These are phyloP conservation scores for Hyaena hyaena DNA, from an alignment of 2,113 vertebrate species.

Conservation along the genomic window DNA sequence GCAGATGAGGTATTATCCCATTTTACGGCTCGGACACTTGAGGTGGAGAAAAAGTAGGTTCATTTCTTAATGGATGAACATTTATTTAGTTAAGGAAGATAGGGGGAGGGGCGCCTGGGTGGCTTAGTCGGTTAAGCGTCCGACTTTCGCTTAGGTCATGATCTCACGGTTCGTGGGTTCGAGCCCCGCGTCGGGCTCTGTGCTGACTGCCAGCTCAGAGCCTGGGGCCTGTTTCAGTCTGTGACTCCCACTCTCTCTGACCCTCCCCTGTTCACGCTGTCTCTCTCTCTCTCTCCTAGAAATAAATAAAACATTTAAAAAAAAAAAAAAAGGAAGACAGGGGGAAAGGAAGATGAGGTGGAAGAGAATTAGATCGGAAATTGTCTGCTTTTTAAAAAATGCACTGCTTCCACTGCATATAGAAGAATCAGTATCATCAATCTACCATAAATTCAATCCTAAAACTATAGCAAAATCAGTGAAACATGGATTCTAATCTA, in stretches of 20 bases:
- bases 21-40: neutral
- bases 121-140: too few species aligned
- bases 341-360: neutral
- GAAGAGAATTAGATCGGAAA: neutral
- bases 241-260: too few species aligned
- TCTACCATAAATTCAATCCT: neutral
- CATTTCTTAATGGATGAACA: neutral
- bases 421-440: neutral
- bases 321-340: neutral
- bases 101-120: too few species aligned
- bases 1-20: neutral
- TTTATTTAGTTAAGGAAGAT: neutral
- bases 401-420: neutral
- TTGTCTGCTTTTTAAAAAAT: neutral
- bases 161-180: too few species aligned
- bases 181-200: too few species aligned
- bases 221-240: too few species aligned
- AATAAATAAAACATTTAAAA: too few species aligned
- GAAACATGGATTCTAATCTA: neutral
- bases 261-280: too few species aligned
- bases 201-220: too few species aligned
- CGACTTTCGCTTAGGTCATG: too few species aligned
- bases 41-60: neutral
- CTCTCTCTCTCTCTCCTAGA: too few species aligned
- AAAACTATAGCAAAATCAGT: neutral